Evolutionary conservation across 1,140 invertebrate species (phyloP).

Genomic region (Monomorium pharaonis): DNA sequence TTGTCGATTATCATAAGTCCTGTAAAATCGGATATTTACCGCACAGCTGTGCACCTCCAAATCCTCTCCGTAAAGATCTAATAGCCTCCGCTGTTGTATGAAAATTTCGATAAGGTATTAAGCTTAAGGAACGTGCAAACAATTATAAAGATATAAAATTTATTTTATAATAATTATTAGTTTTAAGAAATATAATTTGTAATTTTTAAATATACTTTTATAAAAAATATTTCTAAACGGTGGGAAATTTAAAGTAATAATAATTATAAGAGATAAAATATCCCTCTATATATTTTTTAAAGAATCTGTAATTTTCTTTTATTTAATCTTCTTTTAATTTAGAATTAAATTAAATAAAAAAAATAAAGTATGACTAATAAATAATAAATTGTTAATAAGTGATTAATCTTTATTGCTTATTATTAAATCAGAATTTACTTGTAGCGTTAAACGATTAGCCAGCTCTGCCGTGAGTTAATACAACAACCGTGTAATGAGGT

Average conservation of each 20-base stretch:
- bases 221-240: background rate
- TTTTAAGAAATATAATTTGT: background rate
- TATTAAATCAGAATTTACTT: constrained; percentile 21
- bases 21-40: constrained; percentile 68
- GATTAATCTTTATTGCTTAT: background rate
- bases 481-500: constrained; percentile 43
- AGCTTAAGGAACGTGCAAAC: background rate
- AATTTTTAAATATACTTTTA: background rate
- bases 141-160: constrained; percentile 2
- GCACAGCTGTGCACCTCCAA: background rate
- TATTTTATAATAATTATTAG: background rate
- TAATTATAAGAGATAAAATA: background rate
- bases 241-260: background rate
- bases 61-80: background rate
- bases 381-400: background rate
- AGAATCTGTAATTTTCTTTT: background rate
- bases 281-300: background rate
- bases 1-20: constrained; percentile 67
- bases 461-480: constrained; percentile 8
- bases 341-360: background rate
- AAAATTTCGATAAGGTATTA: background rate
- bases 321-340: background rate
- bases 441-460: constrained; percentile 26
- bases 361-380: background rate
- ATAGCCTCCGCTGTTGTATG: background rate